Percentiles rank a stretch among this genome's conserved stretches.
Conservation (phyloP, 2,113 vertebrate genomes). For the Gasterosteus aculeatus region DNA sequence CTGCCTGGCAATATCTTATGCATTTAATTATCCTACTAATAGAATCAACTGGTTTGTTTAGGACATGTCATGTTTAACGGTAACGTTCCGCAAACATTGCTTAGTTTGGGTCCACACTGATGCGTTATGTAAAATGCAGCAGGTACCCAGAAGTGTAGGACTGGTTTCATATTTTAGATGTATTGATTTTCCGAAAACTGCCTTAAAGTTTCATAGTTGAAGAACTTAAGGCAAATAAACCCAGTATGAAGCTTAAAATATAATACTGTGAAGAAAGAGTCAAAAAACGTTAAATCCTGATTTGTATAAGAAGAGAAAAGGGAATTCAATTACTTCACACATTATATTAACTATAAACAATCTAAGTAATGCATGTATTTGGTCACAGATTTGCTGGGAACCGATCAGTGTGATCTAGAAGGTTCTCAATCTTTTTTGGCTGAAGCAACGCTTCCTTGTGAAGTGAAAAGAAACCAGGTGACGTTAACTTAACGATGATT, state of each 20-base stretch:
- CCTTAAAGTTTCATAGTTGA: not conserved
- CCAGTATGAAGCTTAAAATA: slow-evolving; percentile 12
- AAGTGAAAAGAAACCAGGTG: slow-evolving; percentile 8
- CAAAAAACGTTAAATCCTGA: slow-evolving; percentile 7
- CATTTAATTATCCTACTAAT: slow-evolving; percentile 24
- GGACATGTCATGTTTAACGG: slow-evolving; percentile 21
- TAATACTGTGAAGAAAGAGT: slow-evolving; percentile 17
- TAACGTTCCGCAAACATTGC: not conserved
- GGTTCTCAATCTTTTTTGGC: slow-evolving; percentile 21
- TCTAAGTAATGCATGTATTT: slow-evolving; percentile 47
- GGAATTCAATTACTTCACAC: slow-evolving; percentile 21
- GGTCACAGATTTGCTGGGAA: slow-evolving; percentile 76
- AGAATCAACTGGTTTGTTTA: slow-evolving; percentile 17
- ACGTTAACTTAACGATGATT: not conserved
- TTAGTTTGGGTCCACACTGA: slow-evolving; percentile 5
- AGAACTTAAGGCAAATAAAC: slow-evolving; percentile 13
- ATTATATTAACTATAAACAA: slow-evolving; percentile 20
- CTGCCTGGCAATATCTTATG: slow-evolving; percentile 70
- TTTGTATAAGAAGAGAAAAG: slow-evolving; percentile 2
- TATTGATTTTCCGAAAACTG: not conserved
- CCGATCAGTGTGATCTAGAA: slow-evolving; percentile 47
- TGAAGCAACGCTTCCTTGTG: slow-evolving; percentile 20
- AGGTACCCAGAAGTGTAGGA: slow-evolving; percentile 18
- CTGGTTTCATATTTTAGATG: not conserved
- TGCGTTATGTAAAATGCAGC: slow-evolving; percentile 8